Evolutionary conservation across 2,888 invertebrate genomes (phyloP), one percentile per base, ranked within the genome.

Genomic region (Antheraea yamamai): DNA sequence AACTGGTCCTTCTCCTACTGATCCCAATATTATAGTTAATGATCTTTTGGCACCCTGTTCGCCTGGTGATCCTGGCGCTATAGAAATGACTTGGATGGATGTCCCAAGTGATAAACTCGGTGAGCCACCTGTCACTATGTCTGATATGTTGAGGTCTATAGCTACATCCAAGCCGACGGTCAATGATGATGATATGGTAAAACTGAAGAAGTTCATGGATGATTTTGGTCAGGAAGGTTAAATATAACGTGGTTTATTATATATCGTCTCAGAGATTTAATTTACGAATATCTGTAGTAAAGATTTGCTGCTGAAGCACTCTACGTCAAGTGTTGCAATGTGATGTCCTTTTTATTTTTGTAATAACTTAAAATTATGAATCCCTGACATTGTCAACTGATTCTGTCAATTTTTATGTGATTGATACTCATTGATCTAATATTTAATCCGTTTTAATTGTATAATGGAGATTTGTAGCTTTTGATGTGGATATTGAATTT

Each of bases 141-240:
- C 99, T 88, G 99, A 99, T 91, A 98, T 99, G 98, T 87, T 98
- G 78, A 96, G 98, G 85, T 99, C 99, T 0, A 91, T 99, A 82
- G 96, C 97, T 12, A 98, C 98, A 78, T 98, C 98, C 72, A 99
- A 99, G 94, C 99, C 99, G 30, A 99, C 99, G 14, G 99, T 99
- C 4, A 99, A 99, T 89, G 98, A 98, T 79, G 98, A 98, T 30
- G 99, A 99, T 90, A 96, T 99, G 96, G 96, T 96, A 64, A 99
- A 98, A 92, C 95, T 99, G 87, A 96, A 97, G 88, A 98, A 99
- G 91, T 99, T 99, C 93, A 99, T 98, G 94, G 97, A 98, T 88
- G 99, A 99, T 93, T 99, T 99, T 92, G 99, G 99, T 55, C 99
- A 99, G 94, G 99, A 99, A 94, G 99, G 99, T 89, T 98, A 97